A percentile compares a stretch with the other conserved stretches of the same genome.
phyloP scores from a whole-genome alignment of 2,113 vertebrate species.

The Triplophysa rosa region DNA sequence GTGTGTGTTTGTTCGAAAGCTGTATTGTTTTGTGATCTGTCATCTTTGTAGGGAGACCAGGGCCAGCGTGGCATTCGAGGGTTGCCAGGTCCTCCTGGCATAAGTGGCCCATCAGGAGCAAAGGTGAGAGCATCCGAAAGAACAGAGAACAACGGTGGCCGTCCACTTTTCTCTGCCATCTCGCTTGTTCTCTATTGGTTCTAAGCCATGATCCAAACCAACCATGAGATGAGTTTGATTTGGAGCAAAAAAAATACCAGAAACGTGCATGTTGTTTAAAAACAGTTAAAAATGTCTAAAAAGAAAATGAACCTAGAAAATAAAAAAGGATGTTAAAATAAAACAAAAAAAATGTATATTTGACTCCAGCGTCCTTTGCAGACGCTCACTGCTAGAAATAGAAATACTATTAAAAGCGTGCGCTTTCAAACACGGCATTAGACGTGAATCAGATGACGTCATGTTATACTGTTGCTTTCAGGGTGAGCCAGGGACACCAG shows the following conservation, averaged over 20 bases:
- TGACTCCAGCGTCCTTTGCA: background rate
- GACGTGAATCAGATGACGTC: background rate
- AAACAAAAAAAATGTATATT: background rate
- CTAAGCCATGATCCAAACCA: too few species aligned
- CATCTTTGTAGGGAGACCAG: conserved; percentile 81
- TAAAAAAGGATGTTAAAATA: background rate
- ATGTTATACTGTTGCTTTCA: conserved; percentile 59
- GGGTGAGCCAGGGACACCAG: conserved; percentile 84
- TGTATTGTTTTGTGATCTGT: conserved; percentile 16
- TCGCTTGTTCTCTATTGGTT: too few species aligned
- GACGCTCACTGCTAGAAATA: background rate
- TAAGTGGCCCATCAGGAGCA: conserved; percentile 80
- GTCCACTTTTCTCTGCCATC: too few species aligned
- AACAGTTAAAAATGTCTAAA: too few species aligned
- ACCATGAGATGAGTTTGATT: too few species aligned
- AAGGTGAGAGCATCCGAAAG: conserved; percentile 73
- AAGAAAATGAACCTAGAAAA: background rate
- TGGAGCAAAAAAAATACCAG: too few species aligned
- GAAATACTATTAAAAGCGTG: background rate
- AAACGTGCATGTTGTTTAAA: too few species aligned
- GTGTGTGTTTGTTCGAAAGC: background rate
- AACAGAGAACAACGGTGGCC: background rate
- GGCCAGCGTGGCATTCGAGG: conserved; percentile 85
- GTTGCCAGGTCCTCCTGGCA: conserved; percentile 80
- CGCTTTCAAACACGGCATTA: background rate